Base-by-base conservation (phyloP, 2,888 invertebrate species). In the Napeogenes sylphis region DNA sequence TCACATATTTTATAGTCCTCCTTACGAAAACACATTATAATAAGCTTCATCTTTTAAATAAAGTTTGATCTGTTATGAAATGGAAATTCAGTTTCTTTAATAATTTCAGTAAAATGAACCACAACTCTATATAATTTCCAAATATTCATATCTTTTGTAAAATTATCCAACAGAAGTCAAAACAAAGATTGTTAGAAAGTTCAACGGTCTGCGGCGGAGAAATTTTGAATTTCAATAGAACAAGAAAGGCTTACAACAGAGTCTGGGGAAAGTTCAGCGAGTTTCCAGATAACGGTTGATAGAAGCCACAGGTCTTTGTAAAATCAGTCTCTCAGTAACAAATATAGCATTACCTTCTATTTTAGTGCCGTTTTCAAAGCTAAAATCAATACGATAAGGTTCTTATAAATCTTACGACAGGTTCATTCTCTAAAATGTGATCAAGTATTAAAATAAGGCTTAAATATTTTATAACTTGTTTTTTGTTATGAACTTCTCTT, bases 221-320 rank as follows among this genome's bases (percentile, higher is more conserved):
- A 58, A 58, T 53, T 58, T 42, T 53, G 58, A 53, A 58, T 42
- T 53, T 58, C 53, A 21, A 53, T 58, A 53, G 42, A 58, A 58
- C 58, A 53, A 58, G 58, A 58, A 58, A 58, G 42, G 58, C 58
- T 58, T 58, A 58, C 58, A 47, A 30, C 42, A 13, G 53, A 35
- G 58, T 58, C 42, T 30, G 42, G 42, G 53, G 58, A 53, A 58
- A 58, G 58, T 58, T 59, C 45, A 59, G 54, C 53, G 42, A 59
- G 45, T 42, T 59, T 59, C 59, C 42, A 54, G 59, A 59, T 59
- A 59, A 54, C 51, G 38, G 13, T 54, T 32, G 13, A n/a, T 45
- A 45, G 45, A 59, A 59, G 59, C 59, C 59, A 59, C 59, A 59
- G 59, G 59, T 59, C 45, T 59, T 32, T 59, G 33, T 59, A 54